A percentile compares a stretch with the other conserved stretches of the same genome.
Conservation (phyloP, 2,797 vertebrate species). For the Epinephelus awoara region DNA sequence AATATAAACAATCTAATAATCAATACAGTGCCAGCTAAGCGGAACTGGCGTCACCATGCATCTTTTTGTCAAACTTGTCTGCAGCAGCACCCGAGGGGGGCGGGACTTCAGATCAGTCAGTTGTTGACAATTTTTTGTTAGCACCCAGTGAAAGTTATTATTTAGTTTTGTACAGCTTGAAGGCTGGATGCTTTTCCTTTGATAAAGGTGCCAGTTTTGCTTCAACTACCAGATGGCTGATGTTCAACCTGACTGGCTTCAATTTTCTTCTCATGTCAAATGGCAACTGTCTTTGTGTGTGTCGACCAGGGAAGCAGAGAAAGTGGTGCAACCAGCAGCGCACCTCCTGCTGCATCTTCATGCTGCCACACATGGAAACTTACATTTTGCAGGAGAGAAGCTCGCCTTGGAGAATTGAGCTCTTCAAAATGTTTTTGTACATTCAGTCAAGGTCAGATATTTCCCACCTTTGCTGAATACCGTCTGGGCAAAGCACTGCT, state of each 20-base stretch:
- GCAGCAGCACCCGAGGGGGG: no score
- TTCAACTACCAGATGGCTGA: neutral
- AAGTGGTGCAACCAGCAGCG: conserved; percentile 1
- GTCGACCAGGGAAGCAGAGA: conserved; percentile 1
- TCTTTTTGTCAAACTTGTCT: no score
- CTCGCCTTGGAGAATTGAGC: conserved; percentile 3
- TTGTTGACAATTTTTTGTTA: neutral
- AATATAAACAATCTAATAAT: no score
- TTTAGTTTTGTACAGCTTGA: neutral
- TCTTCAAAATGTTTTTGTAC: conserved; percentile 40
- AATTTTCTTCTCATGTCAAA: conserved; percentile 16
- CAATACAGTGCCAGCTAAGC: no score
- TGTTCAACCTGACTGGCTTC: neutral
- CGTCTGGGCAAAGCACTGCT: conserved; percentile 31
- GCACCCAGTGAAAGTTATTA: neutral
- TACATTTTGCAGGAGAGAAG: conserved; percentile 36
- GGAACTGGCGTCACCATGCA: no score
- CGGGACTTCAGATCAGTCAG: neutral
- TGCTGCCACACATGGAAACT: conserved; percentile 23
- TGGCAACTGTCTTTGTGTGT: neutral
- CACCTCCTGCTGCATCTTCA: conserved; percentile 15
- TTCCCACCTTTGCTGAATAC: conserved; percentile 39
- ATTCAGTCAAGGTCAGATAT: conserved; percentile 47
- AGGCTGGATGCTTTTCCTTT: conserved; percentile 18
- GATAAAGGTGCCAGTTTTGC: neutral